Conservation (phyloP, 1,140 invertebrate genomes). For the Bemisia tabaci region DNA sequence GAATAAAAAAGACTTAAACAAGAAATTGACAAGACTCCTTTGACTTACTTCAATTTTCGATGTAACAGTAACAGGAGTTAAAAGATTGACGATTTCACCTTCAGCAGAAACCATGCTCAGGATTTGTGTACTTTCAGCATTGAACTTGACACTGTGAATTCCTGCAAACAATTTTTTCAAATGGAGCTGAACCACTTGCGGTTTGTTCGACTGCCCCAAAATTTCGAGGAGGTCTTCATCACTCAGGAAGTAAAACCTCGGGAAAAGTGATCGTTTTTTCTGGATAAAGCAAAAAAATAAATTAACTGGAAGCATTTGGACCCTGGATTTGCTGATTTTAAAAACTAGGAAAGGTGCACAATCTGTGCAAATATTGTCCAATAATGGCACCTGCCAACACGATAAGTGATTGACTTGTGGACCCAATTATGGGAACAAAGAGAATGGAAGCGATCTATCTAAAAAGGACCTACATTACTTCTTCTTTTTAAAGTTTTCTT, state of each 20-base stretch:
- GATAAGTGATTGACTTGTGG: too few relatives aligned
- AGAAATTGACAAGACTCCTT: too few relatives aligned
- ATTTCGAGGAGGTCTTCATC: conserved; percentile 94
- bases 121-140: conserved; percentile 47
- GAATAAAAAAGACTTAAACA: too few relatives aligned
- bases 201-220: conserved; percentile 75
- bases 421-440: too few relatives aligned
- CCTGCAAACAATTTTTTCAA: conserved; percentile 92
- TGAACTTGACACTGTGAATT: conserved; percentile 59
- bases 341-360: too few relatives aligned
- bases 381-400: too few relatives aligned
- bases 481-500: too few relatives aligned
- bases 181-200: conserved; percentile 77
- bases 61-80: conserved; percentile 57
- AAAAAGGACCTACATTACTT: too few relatives aligned
- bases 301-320: too few relatives aligned
- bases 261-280: conserved; percentile 88
- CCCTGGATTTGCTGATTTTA: too few relatives aligned
- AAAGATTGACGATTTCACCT: conserved; percentile 68
- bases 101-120: conserved; percentile 63
- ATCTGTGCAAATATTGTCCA: too few relatives aligned
- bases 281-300: conserved; percentile 32
- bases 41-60: conserved; percentile 65
- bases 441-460: too few relatives aligned
- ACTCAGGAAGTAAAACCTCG: conserved; percentile 89